phyloP scores from a whole-genome alignment of 2,797 vertebrate genomes.

The Psittacula derbiana region DNA sequence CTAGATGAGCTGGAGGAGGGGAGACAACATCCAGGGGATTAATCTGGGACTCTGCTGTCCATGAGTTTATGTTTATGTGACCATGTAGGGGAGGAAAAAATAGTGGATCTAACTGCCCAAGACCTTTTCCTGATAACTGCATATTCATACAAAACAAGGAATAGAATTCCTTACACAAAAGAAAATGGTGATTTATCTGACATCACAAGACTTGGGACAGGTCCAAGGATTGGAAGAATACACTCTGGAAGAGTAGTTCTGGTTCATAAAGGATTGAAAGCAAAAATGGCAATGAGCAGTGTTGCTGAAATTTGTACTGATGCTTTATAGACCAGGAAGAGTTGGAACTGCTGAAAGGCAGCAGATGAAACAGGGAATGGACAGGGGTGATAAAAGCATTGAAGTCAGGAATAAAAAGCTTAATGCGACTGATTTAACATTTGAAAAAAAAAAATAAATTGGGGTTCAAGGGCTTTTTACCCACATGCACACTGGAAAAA shows the following conservation, averaged over 20 bases:
- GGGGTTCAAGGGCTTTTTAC: background rate
- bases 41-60: background rate
- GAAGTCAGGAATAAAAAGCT: background rate
- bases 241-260: background rate
- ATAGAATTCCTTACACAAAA: background rate
- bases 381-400: background rate
- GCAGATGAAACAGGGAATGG: background rate
- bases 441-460: background rate
- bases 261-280: background rate
- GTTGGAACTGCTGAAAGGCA: background rate
- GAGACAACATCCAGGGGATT: background rate
- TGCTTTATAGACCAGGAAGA: background rate
- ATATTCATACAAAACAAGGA: background rate
- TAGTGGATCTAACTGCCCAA: background rate
- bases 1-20: background rate
- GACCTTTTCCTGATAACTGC: background rate
- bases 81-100: background rate
- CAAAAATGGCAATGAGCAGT: background rate
- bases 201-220: background rate
- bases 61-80: background rate
- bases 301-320: constrained; percentile 18
- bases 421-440: background rate
- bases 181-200: background rate
- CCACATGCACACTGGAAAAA: background rate
- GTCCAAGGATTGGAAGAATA: background rate